Evolutionary conservation across 2,113 vertebrate genomes (phyloP).

Genomic region (Oncorhynchus keta): DNA sequence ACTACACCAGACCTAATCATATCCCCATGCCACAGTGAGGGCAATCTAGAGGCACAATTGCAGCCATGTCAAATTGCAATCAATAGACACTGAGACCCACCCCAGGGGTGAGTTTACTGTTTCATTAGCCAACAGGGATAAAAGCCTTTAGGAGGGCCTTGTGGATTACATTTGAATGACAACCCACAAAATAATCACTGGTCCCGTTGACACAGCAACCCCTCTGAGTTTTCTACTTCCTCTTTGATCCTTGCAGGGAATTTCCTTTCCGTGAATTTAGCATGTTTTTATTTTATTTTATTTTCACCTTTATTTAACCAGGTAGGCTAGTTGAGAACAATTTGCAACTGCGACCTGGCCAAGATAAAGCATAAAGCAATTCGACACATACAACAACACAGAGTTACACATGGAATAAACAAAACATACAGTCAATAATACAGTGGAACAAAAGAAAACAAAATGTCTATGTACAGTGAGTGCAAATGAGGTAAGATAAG

Average conservation of each 20-base stretch:
- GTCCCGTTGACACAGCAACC: slow-evolving; percentile 42
- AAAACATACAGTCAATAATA: no score
- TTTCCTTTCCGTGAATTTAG: slow-evolving; percentile 6
- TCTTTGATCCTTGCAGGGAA: not conserved
- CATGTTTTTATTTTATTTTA: not conserved
- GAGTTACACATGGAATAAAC: no score
- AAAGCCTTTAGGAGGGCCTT: slow-evolving; percentile 25
- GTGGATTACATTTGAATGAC: slow-evolving; percentile 34
- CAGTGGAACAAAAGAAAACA: no score
- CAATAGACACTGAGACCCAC: slow-evolving; percentile 37
- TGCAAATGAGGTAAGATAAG: no score
- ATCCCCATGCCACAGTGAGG: slow-evolving; percentile 21
- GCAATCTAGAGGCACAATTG: slow-evolving; percentile 31
- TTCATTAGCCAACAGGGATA: slow-evolving; percentile 51
- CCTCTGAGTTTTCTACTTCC: slow-evolving; percentile 7
- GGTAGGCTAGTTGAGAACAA: no score
- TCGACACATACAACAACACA: no score
- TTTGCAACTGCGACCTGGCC: no score
- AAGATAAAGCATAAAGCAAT: no score
- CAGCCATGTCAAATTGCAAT: slow-evolving; percentile 53
- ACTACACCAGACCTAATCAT: slow-evolving; percentile 31
- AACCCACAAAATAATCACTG: slow-evolving; percentile 35
- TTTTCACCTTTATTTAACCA: no score
- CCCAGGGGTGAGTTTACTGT: slow-evolving; percentile 50
- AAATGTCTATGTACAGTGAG: no score